A percentile compares a stretch with the other conserved stretches of the same genome.
Evolutionary conservation across 2,888 invertebrate species (phyloP).

Genomic region (Alviniconcha strummeri): DNA sequence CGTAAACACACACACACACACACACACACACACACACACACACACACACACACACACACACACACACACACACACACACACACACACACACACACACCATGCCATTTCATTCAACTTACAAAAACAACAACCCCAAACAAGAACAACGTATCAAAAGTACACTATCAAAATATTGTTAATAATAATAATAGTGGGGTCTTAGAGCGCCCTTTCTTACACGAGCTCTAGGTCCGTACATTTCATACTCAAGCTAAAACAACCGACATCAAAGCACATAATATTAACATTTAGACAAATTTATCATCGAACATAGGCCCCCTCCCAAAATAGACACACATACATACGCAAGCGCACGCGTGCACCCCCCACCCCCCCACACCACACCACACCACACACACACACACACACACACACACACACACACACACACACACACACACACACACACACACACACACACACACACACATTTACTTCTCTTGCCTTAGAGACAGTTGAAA

Average conservation of each 20-base stretch:
- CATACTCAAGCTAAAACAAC: too few species aligned
- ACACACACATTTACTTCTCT: not conserved
- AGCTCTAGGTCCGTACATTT: too few species aligned
- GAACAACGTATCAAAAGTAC: too few species aligned
- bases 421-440: not conserved
- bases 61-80: not conserved
- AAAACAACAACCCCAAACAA: too few species aligned
- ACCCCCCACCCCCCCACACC: not conserved
- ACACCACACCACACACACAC: not conserved
- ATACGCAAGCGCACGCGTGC: not conserved
- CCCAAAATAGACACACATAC: not conserved
- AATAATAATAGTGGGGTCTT: too few species aligned
- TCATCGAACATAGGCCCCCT: too few species aligned
- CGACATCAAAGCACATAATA: too few species aligned
- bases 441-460: not conserved
- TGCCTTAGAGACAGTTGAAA: too few species aligned
- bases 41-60: not conserved
- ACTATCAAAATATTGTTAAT: too few species aligned
- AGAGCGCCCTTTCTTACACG: too few species aligned
- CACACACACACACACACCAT: not conserved
- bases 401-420: not conserved
- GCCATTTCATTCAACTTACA: not conserved
- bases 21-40: not conserved
- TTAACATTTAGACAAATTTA: too few species aligned
- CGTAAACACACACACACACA: not conserved